Evolutionary conservation across 2,888 invertebrate species (phyloP), one percentile per base, ranked within the genome.

Genomic region (Oscheius sp.): DNA sequence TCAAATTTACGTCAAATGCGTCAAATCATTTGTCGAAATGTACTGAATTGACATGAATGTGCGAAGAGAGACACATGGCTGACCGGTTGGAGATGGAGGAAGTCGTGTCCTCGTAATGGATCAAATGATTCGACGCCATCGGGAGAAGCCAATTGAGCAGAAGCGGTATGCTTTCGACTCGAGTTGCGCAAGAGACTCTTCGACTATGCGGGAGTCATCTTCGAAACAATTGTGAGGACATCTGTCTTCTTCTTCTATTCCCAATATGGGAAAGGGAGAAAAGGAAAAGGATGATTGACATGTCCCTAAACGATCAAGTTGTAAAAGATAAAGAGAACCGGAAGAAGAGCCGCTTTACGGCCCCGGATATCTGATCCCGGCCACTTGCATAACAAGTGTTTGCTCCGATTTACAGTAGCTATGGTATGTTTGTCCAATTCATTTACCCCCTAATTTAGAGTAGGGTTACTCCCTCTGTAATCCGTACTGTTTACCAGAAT

Each of bases 371-470:
- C 20, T 20, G 54, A 54, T 54, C 54, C 33, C 12, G n/a, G 24
- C 32, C 33, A 54, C n/a, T 59, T 59, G 30, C 28, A 59, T 59
- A 59, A 59, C 59, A 59, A 59, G 59, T 59, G 41, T 59, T 59
- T 59, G 59, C 59, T 14, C 28, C 17, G 44, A 44, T 44, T 59
- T 59, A 59, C 59, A 57, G 57, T 41, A 22, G 22, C 32, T 47
- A 20, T 33, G 33, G 33, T 9, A 54, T 54, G 33, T 54, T 54
- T 54, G 33, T 36, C n/a, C 54, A 54, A 54, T 54, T 33, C n/a
- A 54, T 54, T 54, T 50, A 26, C 22, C 24, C 8, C 28, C 28
- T 26, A 50, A 50, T 50, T 50, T 26, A 50, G 50, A 14, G 0
- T 50, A 24, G 50, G 50, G n/a, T 50, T 50, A 50, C 50, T 12